Evolutionary conservation across 1,140 invertebrate species (phyloP), one percentile per base, ranked within the genome.

Genomic region (Solen grandis): DNA sequence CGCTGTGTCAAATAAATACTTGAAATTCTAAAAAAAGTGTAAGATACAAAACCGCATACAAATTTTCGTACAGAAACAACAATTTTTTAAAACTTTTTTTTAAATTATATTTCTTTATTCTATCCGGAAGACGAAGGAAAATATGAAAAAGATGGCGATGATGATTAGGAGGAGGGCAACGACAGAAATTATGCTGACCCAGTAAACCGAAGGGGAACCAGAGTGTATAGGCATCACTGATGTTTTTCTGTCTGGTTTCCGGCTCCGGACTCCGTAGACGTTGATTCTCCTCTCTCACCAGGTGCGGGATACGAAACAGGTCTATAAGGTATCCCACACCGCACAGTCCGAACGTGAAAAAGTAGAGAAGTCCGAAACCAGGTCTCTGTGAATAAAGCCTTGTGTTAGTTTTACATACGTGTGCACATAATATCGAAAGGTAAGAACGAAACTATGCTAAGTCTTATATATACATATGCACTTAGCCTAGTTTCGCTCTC

Each of bases 311-410:
- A 1, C 88, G 69, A 52, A 88, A 84, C 70, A 76, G 46, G 72
- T 90, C 88, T 14, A 90, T 50, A 0, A 90, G 38, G 25, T 77
- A 86, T 2, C 88, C 88, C 14, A 73, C 68, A 5, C 88, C 88
- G 29, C 10, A 14, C n/a, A 79, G 38, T 4, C 76, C 76, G 16
- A 79, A 70, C 25, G 76, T 79, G n/a, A 79, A 79, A 41, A 79
- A 54, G 31, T 79, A 79, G 65, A 79, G 27, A 5, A 68, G 36
- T 33, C 65, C 76, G 29, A 55, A 79, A 38, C 35, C 66, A 22
- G 57, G 65, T 35, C 76, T 57, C 76, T 76, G n/a, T n/a, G n/a
- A n/a, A n/a, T n/a, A n/a, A n/a, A n/a, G n/a, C n/a, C n/a, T n/a
- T n/a, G n/a, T n/a, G n/a, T n/a, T n/a, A n/a, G n/a, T n/a, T n/a